These are phyloP conservation scores for Cryptocephalus moraei DNA, from an alignment of 2,888 invertebrate genomes.

Conservation along the genomic window DNA sequence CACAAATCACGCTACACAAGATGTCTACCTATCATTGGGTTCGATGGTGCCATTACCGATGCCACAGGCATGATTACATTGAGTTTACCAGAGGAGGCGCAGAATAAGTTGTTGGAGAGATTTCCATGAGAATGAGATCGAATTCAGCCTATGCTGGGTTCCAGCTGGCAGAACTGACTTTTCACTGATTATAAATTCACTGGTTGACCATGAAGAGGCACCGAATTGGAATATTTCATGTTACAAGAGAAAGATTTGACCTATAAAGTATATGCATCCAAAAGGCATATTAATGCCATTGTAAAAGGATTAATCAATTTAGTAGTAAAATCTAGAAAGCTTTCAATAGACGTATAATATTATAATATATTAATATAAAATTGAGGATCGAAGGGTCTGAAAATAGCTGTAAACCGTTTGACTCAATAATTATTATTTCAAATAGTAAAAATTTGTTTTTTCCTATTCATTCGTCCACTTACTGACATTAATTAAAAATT, in stretches of 20 bases:
- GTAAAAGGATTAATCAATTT: too few species aligned
- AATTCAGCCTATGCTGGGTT: constrained; percentile 68
- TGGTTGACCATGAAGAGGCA: constrained; percentile 52
- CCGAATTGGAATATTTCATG: constrained; percentile 51
- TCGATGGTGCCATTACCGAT: constrained; percentile 75
- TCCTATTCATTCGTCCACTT: too few species aligned
- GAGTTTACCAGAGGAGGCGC: constrained; percentile 43
- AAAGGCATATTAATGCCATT: too few species aligned
- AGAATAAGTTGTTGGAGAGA: constrained; percentile 50
- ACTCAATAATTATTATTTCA: too few species aligned
- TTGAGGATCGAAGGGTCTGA: too few species aligned
- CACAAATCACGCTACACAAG: constrained; percentile 25
- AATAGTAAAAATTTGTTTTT: too few species aligned
- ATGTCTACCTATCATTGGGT: constrained; percentile 54
- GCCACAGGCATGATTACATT: constrained; percentile 56
- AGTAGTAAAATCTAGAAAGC: too few species aligned
- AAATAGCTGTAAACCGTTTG: too few species aligned
- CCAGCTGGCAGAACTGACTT: constrained; percentile 84
- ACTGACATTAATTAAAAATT: too few species aligned
- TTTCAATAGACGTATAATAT: too few species aligned
- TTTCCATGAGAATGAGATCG: constrained; percentile 45
- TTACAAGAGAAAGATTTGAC: constrained; percentile 55
- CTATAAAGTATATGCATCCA: constrained; percentile 46
- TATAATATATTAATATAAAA: too few species aligned
- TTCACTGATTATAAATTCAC: constrained; percentile 70